phyloP scores from a whole-genome alignment of 2,113 vertebrate genomes.

The Campylomormyrus numenius region DNA sequence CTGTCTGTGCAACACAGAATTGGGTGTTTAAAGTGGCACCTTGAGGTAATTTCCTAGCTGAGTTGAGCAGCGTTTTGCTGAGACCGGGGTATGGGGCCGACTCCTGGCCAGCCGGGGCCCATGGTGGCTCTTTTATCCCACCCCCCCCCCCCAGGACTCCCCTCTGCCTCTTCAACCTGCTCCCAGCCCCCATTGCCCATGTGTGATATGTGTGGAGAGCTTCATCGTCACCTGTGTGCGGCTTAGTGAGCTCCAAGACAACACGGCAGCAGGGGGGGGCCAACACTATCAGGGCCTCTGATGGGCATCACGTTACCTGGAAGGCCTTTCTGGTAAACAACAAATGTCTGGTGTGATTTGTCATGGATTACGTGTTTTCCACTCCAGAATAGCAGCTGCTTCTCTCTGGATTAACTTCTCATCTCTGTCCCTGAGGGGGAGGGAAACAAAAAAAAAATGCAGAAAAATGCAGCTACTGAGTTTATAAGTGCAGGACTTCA shows the following conservation, averaged over 20 bases:
- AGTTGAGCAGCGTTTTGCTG: neutral
- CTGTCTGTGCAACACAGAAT: neutral
- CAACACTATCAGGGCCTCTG: neutral
- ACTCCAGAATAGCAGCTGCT: neutral
- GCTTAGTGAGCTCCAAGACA: neutral
- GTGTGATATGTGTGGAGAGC: neutral
- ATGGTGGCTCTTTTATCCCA: neutral
- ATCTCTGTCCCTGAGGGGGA: neutral
- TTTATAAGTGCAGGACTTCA: neutral
- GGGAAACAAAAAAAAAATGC: neutral
- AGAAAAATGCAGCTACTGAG: neutral
- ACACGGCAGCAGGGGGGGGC: neutral
- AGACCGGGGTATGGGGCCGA: neutral
- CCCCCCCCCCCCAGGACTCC: neutral
- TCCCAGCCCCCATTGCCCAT: neutral
- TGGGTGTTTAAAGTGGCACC: neutral
- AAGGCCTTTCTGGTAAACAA: neutral
- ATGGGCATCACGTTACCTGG: too few species aligned
- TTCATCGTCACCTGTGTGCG: neutral
- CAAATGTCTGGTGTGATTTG: slow-evolving; percentile 1
- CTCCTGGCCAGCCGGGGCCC: neutral
- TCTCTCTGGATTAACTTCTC: neutral
- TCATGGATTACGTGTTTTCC: neutral
- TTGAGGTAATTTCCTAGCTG: neutral
- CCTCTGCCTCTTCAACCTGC: neutral